Conservation (phyloP, 2,888 invertebrate species). For the Sarcophaga rosellei region DNA sequence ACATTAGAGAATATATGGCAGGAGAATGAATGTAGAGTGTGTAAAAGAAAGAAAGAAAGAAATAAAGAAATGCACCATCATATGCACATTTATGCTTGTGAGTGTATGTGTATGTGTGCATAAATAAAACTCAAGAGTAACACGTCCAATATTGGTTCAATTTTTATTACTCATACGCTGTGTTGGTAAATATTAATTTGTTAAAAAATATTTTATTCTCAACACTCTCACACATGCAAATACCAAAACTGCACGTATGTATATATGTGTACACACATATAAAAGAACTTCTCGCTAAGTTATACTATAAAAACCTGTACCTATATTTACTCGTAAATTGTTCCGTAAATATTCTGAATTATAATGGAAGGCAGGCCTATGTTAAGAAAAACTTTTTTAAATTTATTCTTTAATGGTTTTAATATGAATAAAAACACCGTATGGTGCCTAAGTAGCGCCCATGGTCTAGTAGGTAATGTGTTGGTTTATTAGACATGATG, state of each 20-base stretch:
- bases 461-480: no score
- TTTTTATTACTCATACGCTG: conserved; percentile 67
- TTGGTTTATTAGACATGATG: no score
- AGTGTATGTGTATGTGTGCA: conserved; percentile 9
- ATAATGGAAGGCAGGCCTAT: no score
- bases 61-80: background rate
- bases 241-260: background rate
- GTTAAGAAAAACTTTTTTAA: no score
- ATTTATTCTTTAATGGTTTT: no score
- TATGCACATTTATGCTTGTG: background rate
- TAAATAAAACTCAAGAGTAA: conserved; percentile 55
- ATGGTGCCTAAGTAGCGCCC: no score
- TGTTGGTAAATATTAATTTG: conserved; percentile 66
- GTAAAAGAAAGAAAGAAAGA: no score
- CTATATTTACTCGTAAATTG: no score
- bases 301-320: no score
- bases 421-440: no score
- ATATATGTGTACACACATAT: background rate
- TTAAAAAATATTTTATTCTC: conserved; percentile 32
- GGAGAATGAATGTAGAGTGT: background rate
- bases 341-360: no score
- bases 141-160: conserved; percentile 69
- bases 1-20: conserved; percentile 51
- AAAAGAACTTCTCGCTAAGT: background rate
- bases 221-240: no score